A percentile compares a stretch with the other conserved stretches of the same genome.
phyloP scores from a whole-genome alignment of 2,113 vertebrate species.

The Boleophthalmus pectinirostris region DNA sequence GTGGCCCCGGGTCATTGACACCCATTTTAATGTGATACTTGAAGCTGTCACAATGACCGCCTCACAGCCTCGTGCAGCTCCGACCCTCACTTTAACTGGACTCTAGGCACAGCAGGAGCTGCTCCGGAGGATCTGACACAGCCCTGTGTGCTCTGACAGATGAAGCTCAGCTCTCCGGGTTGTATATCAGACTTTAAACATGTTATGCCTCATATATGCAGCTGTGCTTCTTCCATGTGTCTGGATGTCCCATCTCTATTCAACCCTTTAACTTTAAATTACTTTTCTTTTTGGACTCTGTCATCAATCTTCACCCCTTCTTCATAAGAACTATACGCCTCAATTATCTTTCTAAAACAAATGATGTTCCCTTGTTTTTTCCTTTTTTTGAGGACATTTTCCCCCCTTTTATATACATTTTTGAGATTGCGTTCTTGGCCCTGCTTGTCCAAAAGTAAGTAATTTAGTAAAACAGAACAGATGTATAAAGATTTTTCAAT shows the following conservation, averaged over 20 bases:
- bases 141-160: neutral
- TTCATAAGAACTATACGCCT: neutral
- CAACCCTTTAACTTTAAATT: neutral
- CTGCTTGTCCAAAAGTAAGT: neutral
- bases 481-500: neutral
- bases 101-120: neutral
- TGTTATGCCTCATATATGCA: neutral
- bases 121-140: neutral
- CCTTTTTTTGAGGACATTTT: neutral
- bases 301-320: neutral
- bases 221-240: neutral
- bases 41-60: conserved; percentile 60
- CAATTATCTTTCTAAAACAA: neutral
- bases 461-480: neutral
- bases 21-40: conserved; percentile 70
- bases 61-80: neutral
- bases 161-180: neutral
- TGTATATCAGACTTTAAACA: neutral
- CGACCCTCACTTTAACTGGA: neutral
- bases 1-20: conserved; percentile 73
- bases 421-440: neutral
- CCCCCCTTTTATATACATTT: neutral
- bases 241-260: neutral
- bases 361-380: neutral
- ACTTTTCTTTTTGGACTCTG: neutral